Conservation (phyloP, 2,113 vertebrate species). For the Gallinago jamesoni region DNA sequence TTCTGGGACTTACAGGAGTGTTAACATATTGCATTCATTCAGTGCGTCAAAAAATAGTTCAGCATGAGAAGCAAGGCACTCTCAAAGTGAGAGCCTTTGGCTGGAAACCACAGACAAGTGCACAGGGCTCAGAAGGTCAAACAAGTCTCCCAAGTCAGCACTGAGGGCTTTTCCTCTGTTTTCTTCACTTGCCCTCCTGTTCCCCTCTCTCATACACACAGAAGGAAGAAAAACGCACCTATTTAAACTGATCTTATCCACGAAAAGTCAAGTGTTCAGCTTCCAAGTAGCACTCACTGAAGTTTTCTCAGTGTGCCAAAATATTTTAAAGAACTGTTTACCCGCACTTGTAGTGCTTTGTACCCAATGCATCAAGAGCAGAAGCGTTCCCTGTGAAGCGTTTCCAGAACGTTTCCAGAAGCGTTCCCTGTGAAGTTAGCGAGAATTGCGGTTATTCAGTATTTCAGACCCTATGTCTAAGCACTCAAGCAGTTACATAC, state of each 20-base stretch:
- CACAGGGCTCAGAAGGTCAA: conserved; percentile 54
- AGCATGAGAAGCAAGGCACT: conserved; percentile 59
- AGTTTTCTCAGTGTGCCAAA: conserved; percentile 30
- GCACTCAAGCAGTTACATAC: not conserved
- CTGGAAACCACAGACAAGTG: conserved; percentile 68
- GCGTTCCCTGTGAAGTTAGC: conserved; percentile 8
- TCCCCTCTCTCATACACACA: conserved; percentile 48
- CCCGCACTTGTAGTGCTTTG: conserved; percentile 43
- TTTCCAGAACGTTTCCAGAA: not conserved
- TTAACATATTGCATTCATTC: conserved; percentile 79
- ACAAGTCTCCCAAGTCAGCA: conserved; percentile 38
- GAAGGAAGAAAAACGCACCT: conserved; percentile 55
- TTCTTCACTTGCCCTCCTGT: conserved; percentile 64
- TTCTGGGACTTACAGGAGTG: conserved; percentile 75
- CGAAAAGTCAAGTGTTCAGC: conserved; percentile 8
- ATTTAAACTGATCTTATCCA: conserved; percentile 63
- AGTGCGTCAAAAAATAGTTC: conserved; percentile 72
- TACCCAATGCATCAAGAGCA: conserved; percentile 48
- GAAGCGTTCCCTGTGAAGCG: conserved; percentile 28
- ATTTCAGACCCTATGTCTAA: conserved; percentile 7
- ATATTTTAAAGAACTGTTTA: conserved; percentile 62
- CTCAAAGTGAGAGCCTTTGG: conserved; percentile 66
- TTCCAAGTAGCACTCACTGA: conserved; percentile 38
- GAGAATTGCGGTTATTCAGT: not conserved
- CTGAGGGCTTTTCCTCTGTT: conserved; percentile 12